Evolutionary conservation across 30 jellyfish, hydroid and myxozoan species (phyloP).

Genomic region (Aurelia sp.): DNA sequence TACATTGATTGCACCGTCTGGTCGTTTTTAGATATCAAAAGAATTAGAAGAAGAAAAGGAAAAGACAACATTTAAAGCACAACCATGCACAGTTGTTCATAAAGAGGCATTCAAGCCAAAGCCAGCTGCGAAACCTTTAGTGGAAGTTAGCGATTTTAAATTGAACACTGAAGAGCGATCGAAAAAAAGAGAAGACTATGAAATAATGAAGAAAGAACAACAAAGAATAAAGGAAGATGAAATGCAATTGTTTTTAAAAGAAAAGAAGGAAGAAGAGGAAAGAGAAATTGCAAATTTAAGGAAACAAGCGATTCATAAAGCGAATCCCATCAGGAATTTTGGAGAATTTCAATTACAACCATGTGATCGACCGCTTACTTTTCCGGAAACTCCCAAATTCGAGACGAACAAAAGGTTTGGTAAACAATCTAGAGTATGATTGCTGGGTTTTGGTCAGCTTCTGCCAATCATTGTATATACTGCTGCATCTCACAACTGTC

Average conservation of each 20-base stretch:
- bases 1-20: no score
- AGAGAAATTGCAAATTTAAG: constrained; percentile 65
- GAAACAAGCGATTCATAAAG: constrained; percentile 74
- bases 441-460: not conserved
- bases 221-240: constrained; percentile 76
- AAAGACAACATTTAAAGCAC: constrained; percentile 79
- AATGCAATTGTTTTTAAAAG: constrained; percentile 62
- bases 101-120: constrained; percentile 80
- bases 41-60: constrained; percentile 74
- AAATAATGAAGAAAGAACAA: constrained; percentile 72
- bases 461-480: not conserved
- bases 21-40: constrained; percentile 12
- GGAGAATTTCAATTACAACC: constrained; percentile 75
- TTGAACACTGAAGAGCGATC: constrained; percentile 91
- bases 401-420: constrained; percentile 81
- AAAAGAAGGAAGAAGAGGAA: constrained; percentile 73
- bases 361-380: constrained; percentile 75
- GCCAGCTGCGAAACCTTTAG: constrained; percentile 73
- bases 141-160: constrained; percentile 64
- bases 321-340: constrained; percentile 82
- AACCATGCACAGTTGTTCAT: constrained; percentile 74
- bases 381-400: constrained; percentile 91
- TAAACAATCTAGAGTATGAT: constrained; percentile 27
- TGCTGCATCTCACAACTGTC: not conserved
- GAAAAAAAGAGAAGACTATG: constrained; percentile 81